Conservation (phyloP, 1,140 invertebrate species). For the Musca domestica region DNA sequence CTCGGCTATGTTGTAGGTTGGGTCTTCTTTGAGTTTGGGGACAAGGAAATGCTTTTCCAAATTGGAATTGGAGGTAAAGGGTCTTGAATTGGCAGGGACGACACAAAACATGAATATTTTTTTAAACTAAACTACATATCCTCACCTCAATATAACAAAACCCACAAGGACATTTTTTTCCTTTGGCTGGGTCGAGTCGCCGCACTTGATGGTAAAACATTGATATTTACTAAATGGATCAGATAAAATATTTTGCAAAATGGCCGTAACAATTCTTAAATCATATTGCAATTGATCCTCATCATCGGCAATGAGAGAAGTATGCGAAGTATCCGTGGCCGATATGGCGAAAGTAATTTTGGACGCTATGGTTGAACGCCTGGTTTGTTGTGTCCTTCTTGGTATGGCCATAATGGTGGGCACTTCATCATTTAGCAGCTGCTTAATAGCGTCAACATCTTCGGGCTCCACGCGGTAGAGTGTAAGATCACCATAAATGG, state of each 20-base stretch:
- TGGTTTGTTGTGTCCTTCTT: not conserved
- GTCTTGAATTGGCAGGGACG: too few relatives aligned
- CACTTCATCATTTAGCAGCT: not conserved
- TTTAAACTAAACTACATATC: not conserved
- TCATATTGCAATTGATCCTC: not conserved
- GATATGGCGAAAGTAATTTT: not conserved
- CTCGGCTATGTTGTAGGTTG: constrained; percentile 31
- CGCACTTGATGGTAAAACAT: constrained; percentile 43
- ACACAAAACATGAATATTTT: too few relatives aligned
- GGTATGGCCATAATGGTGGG: not conserved
- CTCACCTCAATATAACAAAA: constrained; percentile 34
- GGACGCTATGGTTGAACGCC: not conserved
- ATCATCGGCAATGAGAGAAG: not conserved
- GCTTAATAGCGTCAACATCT: constrained; percentile 15
- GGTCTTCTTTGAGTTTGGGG: constrained; percentile 24
- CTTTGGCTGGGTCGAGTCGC: constrained; percentile 31
- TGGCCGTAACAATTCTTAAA: not conserved
- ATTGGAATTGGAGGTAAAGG: constrained; percentile 25
- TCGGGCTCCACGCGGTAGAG: not conserved
- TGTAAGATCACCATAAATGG: constrained; percentile 23
- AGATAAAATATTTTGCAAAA: constrained; percentile 35
- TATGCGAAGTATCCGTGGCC: not conserved
- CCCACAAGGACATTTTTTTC: constrained; percentile 37
- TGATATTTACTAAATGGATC: constrained; percentile 33
- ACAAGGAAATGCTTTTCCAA: constrained; percentile 34